Percentiles rank a stretch among this genome's conserved stretches.
phyloP scores from a whole-genome alignment of 2,888 invertebrate genomes.

The Rhabditoides inermis region DNA sequence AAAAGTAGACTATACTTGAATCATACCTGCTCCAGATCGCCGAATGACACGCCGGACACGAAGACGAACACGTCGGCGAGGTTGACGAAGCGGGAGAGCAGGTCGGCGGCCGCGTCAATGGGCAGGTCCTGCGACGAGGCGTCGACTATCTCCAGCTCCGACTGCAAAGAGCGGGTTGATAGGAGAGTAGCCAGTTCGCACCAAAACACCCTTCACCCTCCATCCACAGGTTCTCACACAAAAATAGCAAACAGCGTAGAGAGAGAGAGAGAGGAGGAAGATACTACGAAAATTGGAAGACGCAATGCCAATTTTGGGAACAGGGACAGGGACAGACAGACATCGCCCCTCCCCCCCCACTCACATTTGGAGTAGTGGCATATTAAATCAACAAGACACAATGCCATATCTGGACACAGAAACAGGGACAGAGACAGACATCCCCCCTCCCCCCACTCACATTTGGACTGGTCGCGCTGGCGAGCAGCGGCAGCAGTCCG shows the following conservation, averaged over 20 bases:
- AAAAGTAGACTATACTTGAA: too few relatives aligned
- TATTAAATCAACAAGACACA: not conserved
- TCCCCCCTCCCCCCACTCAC: constrained; percentile 60
- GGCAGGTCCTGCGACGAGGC: constrained; percentile 93
- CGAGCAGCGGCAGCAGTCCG: constrained; percentile 80
- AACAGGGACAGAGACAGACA: constrained; percentile 2
- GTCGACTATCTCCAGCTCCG: constrained; percentile 93
- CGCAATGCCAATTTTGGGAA: not conserved
- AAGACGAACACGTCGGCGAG: constrained; percentile 98
- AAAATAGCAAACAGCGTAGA: too few relatives aligned
- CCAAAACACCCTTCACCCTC: too few relatives aligned
- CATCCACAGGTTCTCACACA: not conserved
- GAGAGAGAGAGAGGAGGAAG: too few relatives aligned
- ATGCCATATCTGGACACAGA: not conserved
- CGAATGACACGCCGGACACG: constrained; percentile 91
- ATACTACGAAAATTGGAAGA: not conserved
- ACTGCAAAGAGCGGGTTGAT: constrained; percentile 62
- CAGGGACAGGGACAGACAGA: not conserved
- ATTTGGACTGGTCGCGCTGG: constrained; percentile 95
- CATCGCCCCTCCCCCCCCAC: constrained; percentile 3
- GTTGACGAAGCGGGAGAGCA: constrained; percentile 91
- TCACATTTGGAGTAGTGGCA: constrained; percentile 76
- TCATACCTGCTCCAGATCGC: constrained; percentile 81
- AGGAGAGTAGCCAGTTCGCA: not conserved
- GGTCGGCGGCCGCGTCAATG: constrained; percentile 91